Percentiles rank a stretch among this genome's conserved stretches.
Evolutionary conservation across 2,888 invertebrate genomes (phyloP).

Genomic region (Erebia aethiops): DNA sequence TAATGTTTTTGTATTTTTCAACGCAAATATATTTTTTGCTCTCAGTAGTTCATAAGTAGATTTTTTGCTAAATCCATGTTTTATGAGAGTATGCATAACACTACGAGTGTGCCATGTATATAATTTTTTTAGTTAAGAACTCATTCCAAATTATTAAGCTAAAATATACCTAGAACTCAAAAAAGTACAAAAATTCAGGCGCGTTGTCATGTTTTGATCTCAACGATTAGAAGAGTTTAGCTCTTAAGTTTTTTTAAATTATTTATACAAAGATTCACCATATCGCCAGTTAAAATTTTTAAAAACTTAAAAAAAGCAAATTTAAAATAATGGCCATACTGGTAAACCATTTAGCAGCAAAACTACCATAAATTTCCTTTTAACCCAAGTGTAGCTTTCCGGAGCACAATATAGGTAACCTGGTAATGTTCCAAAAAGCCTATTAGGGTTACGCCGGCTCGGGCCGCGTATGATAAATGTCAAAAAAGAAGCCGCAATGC

Average conservation of each 20-base stretch:
- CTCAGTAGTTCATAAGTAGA: constrained; percentile 15
- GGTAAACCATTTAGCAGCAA: constrained; percentile 14
- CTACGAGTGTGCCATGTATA: background rate
- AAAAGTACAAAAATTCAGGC: no score
- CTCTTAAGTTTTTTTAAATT: no score
- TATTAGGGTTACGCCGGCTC: constrained; percentile 59
- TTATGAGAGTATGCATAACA: background rate
- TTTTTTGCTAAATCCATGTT: background rate
- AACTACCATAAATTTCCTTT: constrained; percentile 32
- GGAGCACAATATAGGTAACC: constrained; percentile 49
- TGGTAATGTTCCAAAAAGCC: constrained; percentile 78
- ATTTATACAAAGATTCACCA: background rate
- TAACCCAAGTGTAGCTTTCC: constrained; percentile 36
- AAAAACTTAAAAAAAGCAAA: background rate
- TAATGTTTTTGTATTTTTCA: constrained; percentile 66
- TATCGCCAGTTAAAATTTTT: background rate
- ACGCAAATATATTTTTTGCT: constrained; percentile 26
- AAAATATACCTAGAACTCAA: no score
- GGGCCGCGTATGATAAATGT: constrained; percentile 72
- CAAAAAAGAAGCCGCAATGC: constrained; percentile 75
- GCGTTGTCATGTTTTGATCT: no score
- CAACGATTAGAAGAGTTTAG: no score
- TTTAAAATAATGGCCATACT: constrained; percentile 25
- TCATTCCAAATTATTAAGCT: background rate
- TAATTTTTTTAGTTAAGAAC: background rate